A percentile compares a stretch with the other conserved stretches of the same genome.
Conservation (phyloP, 2,888 invertebrate genomes). For the Volucella inanis region DNA sequence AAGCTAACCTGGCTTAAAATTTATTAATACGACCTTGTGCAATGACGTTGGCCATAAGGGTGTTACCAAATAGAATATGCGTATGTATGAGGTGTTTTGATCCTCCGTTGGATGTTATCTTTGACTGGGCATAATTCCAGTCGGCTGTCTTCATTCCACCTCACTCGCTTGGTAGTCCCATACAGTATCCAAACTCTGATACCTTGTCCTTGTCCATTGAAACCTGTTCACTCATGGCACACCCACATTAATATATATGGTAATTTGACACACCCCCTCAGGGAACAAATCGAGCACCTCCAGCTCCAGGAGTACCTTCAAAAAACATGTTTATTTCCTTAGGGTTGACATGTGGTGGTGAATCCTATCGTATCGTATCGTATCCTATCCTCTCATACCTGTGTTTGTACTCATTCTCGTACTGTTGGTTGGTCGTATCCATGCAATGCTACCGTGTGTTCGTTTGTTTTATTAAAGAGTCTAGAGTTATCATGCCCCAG, state of each 20-base stretch:
- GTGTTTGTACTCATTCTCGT: too few species aligned
- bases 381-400: too few species aligned
- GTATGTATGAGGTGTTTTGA: background rate
- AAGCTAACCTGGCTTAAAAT: conserved; percentile 57
- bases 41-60: conserved; percentile 11
- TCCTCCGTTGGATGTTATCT: conserved; percentile 30
- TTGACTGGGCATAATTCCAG: conserved; percentile 45
- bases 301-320: conserved; percentile 9
- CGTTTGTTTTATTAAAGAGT: conserved; percentile 59
- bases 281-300: background rate
- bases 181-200: too few species aligned
- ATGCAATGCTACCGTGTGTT: background rate
- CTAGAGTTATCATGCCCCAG: conserved; percentile 39
- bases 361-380: too few species aligned
- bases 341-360: background rate
- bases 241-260: conserved; percentile 70
- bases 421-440: background rate
- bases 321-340: conserved; percentile 40
- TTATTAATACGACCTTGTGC: conserved; percentile 51
- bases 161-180: conserved; percentile 2
- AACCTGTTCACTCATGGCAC: conserved; percentile 32
- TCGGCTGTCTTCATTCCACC: conserved; percentile 45
- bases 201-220: conserved; percentile 30
- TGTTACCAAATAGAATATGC: background rate
- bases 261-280: conserved; percentile 50